phyloP scores from a whole-genome alignment of 2,113 vertebrate species.

The Pipa parva region DNA sequence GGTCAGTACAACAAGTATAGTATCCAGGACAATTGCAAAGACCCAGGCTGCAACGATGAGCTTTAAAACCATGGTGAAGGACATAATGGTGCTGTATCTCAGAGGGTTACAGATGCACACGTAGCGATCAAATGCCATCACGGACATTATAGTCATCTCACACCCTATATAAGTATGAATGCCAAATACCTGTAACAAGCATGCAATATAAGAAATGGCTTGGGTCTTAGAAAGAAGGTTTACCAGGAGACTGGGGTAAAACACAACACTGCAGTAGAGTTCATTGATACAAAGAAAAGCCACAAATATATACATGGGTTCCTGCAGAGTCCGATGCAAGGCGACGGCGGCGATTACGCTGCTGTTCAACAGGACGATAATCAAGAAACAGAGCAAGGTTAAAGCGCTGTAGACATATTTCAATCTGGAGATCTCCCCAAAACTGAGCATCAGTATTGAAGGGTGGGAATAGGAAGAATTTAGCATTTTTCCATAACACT shows the following conservation, averaged over 20 bases:
- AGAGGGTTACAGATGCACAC: no score
- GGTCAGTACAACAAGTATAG: no score
- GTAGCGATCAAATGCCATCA: no score
- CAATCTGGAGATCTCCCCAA: background rate
- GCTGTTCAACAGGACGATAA: background rate
- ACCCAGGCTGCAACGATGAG: no score
- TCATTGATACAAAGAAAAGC: background rate
- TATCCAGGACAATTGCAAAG: no score
- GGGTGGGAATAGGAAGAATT: background rate
- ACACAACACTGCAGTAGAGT: background rate
- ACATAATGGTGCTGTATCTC: no score
- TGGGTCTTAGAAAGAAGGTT: background rate
- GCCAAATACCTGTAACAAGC: no score
- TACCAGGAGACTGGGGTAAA: background rate
- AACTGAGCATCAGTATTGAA: background rate
- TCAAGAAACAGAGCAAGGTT: background rate
- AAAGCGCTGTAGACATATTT: background rate
- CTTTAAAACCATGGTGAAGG: no score
- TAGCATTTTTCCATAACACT: no score
- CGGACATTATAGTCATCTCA: no score
- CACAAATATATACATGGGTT: constrained; percentile 12
- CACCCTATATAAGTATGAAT: no score
- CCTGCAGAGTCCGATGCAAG: background rate
- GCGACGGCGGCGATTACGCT: background rate
- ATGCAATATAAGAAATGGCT: background rate